A percentile compares a stretch with the other conserved stretches of the same genome.
Evolutionary conservation across 2,113 vertebrate genomes (phyloP).

Genomic region (Eubucco bourcierii): DNA sequence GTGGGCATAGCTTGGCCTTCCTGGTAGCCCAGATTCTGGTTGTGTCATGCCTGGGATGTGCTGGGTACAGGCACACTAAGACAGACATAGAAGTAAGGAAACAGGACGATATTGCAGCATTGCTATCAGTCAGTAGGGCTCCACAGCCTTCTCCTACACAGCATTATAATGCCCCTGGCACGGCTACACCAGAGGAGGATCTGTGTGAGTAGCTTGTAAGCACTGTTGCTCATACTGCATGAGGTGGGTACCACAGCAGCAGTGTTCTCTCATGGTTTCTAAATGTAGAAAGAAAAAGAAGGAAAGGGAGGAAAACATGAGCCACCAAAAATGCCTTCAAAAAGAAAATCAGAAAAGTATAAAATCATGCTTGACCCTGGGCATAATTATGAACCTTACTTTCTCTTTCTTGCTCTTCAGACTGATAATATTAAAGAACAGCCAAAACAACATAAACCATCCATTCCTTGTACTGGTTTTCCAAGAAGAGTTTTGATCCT

Average conservation of each 20-base stretch:
- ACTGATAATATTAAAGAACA: neutral
- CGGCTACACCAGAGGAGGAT: neutral
- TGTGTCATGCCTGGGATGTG: rapidly evolving
- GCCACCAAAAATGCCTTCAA: neutral
- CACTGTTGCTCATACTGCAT: neutral
- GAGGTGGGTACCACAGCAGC: too few relatives aligned
- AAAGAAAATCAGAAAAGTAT: neutral
- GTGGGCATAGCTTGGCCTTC: neutral
- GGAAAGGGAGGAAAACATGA: neutral
- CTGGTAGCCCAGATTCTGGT: neutral
- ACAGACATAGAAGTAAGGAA: neutral
- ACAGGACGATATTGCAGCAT: neutral
- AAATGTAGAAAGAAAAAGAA: neutral
- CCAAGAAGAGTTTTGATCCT: neutral
- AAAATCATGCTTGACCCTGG: neutral
- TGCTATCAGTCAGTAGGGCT: neutral
- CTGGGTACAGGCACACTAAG: neutral
- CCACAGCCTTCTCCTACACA: rapidly evolving
- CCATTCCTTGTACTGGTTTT: neutral
- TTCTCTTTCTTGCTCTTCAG: neutral
- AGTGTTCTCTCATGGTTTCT: rapidly evolving
- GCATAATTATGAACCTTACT: neutral
- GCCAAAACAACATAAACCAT: neutral
- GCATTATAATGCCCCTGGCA: neutral
- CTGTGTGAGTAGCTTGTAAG: neutral